Conservation (phyloP, 2,113 vertebrate genomes). For the Thunnus thynnus region DNA sequence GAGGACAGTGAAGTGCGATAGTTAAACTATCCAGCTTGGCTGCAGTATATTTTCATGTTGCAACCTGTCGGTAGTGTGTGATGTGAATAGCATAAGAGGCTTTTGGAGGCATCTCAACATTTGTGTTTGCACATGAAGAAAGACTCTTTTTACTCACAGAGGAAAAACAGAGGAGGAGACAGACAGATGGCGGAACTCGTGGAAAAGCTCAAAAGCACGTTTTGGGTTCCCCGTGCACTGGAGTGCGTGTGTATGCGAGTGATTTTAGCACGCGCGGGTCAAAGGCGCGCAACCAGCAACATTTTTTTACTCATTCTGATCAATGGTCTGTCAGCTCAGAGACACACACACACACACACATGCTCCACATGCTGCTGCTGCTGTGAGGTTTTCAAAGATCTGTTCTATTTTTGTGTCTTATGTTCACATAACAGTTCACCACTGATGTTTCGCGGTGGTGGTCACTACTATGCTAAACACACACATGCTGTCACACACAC, state of each 20-base stretch:
- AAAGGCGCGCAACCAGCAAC: constrained; percentile 76
- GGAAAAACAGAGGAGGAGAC: not conserved
- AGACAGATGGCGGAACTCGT: not conserved
- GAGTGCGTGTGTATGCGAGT: constrained; percentile 32
- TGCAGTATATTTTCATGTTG: constrained; percentile 36
- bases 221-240: constrained; percentile 39
- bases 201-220: constrained; percentile 62
- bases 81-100: constrained; percentile 32
- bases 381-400: constrained; percentile 28
- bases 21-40: constrained; percentile 20
- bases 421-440: constrained; percentile 21
- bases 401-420: constrained; percentile 40
- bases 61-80: constrained; percentile 19
- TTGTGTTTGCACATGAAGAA: constrained; percentile 70
- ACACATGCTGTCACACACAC: not conserved
- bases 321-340: constrained; percentile 47
- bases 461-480: constrained; percentile 18
- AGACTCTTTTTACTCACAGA: constrained; percentile 35
- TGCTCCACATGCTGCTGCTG: constrained; percentile 31
- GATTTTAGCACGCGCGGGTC: constrained; percentile 54
- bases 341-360: constrained; percentile 14
- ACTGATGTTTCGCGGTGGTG: constrained; percentile 14
- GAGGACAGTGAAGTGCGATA: not conserved
- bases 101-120: constrained; percentile 51
- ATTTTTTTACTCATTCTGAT: constrained; percentile 72